Conservation (phyloP, 2,113 vertebrate genomes). For the Sander vitreus region DNA sequence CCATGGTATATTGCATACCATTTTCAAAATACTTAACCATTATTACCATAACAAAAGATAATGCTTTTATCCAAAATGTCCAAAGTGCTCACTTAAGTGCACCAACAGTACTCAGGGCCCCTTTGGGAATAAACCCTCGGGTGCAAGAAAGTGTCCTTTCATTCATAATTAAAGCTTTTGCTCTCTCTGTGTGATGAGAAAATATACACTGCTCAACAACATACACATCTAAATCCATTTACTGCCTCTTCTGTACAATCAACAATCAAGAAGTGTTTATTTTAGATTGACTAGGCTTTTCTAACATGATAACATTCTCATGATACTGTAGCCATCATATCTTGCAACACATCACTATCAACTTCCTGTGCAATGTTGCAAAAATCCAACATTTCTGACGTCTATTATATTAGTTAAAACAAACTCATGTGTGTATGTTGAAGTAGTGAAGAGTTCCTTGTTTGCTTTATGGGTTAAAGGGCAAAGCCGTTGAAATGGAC, state of each 20-base stretch:
- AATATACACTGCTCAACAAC: constrained; percentile 10
- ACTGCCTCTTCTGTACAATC: background rate
- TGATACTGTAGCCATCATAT: background rate
- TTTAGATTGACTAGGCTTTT: background rate
- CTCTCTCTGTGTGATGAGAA: constrained; percentile 29
- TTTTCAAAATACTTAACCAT: constrained; percentile 7
- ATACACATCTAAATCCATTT: background rate
- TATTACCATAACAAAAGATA: background rate
- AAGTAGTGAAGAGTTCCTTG: constrained; percentile 17
- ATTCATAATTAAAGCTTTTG: constrained; percentile 66
- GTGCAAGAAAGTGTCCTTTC: constrained; percentile 25
- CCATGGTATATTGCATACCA: background rate
- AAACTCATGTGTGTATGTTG: constrained; percentile 20
- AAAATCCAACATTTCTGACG: constrained; percentile 10
- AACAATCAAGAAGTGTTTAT: background rate
- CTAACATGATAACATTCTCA: constrained; percentile 6
- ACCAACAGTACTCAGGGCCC: constrained; percentile 27
- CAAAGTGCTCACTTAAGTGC: constrained; percentile 25
- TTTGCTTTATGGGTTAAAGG: constrained; percentile 67
- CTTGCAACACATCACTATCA: constrained; percentile 18
- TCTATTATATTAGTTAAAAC: constrained; percentile 29
- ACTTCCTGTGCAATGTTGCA: background rate
- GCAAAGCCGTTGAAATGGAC: constrained; percentile 70
- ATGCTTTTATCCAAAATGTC: constrained; percentile 20
- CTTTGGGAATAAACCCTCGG: constrained; percentile 28